phyloP scores from a whole-genome alignment of 2,888 invertebrate genomes.

The Sarcophaga caerulescens region DNA sequence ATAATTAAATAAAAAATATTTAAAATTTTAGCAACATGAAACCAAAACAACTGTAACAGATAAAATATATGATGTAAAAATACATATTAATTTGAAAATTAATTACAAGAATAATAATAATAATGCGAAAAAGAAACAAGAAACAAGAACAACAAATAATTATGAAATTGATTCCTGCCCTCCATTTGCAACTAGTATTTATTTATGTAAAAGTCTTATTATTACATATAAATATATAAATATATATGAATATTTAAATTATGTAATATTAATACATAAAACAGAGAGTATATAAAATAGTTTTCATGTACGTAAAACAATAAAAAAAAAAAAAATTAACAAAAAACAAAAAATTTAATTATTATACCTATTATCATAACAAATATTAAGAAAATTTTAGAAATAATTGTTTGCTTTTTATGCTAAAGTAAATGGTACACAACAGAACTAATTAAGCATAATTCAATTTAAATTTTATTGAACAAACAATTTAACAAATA shows the following conservation, averaged over 20 bases:
- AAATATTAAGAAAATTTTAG: slow-evolving; percentile 12
- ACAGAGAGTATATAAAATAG: slow-evolving; percentile 18
- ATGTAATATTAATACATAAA: slow-evolving; percentile 45
- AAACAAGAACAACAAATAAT: slow-evolving; percentile 70
- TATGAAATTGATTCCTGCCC: slow-evolving; percentile 80
- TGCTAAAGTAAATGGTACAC: slow-evolving; percentile 44
- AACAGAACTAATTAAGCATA: neutral
- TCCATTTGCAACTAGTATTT: slow-evolving; percentile 71
- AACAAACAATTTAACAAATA: slow-evolving; percentile 23
- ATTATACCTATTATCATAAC: neutral
- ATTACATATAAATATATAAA: slow-evolving; percentile 43
- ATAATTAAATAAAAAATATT: slow-evolving; percentile 26
- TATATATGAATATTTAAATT: slow-evolving; percentile 36
- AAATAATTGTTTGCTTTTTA: slow-evolving; percentile 56
- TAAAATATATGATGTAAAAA: slow-evolving; percentile 8
- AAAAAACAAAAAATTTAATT: neutral
- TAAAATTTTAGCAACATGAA: neutral
- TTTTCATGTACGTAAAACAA: neutral
- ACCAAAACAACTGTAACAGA: slow-evolving; percentile 26
- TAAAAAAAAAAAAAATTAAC: neutral
- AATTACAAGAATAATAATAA: slow-evolving; percentile 40
- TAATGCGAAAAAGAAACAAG: slow-evolving; percentile 55
- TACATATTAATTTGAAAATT: slow-evolving; percentile 19
- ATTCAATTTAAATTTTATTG: neutral
- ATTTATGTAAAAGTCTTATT: slow-evolving; percentile 67